Percentiles rank a stretch among this genome's conserved stretches.
Conservation (phyloP, 2,113 vertebrate genomes). For the cat (Felis catus) region DNA sequence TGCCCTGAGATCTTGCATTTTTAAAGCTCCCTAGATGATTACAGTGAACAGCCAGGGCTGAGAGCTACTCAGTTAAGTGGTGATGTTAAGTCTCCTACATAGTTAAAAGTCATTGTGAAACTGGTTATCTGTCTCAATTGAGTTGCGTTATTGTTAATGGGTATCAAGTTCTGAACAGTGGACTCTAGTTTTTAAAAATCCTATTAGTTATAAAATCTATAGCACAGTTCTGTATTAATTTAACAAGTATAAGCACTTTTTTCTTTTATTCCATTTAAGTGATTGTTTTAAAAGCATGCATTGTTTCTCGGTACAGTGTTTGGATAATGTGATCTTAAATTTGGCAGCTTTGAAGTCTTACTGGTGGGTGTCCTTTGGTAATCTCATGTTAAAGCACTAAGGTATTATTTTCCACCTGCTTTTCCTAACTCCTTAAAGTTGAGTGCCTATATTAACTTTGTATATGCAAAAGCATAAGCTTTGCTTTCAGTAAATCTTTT, state of each 20-base stretch:
- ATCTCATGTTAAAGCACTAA: background rate
- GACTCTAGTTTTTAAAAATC: background rate
- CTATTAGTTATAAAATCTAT: constrained; percentile 18
- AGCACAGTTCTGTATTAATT: background rate
- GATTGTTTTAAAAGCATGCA: constrained; percentile 62
- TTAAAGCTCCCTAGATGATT: background rate
- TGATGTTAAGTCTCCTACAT: background rate
- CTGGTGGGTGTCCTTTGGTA: background rate
- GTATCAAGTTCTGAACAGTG: constrained; percentile 8
- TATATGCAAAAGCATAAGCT: constrained; percentile 9
- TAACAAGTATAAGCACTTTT: background rate
- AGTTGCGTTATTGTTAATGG: constrained; percentile 13
- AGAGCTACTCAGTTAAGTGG: background rate
- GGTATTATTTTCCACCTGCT: background rate
- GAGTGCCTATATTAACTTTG: constrained; percentile 21
- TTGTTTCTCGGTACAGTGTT: constrained; percentile 37
- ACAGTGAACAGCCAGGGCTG: background rate
- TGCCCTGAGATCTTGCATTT: background rate
- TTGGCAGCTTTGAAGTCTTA: constrained; percentile 46
- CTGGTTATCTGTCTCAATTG: background rate
- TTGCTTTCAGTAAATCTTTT: constrained; percentile 33
- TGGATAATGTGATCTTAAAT: constrained; percentile 20
- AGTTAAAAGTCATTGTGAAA: background rate
- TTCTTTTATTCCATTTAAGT: constrained; percentile 59
- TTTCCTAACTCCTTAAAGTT: constrained; percentile 43